Evolutionary conservation across 2,113 vertebrate species (phyloP), one percentile per base, ranked within the genome.

Genomic region (Lethenteron reissneri): DNA sequence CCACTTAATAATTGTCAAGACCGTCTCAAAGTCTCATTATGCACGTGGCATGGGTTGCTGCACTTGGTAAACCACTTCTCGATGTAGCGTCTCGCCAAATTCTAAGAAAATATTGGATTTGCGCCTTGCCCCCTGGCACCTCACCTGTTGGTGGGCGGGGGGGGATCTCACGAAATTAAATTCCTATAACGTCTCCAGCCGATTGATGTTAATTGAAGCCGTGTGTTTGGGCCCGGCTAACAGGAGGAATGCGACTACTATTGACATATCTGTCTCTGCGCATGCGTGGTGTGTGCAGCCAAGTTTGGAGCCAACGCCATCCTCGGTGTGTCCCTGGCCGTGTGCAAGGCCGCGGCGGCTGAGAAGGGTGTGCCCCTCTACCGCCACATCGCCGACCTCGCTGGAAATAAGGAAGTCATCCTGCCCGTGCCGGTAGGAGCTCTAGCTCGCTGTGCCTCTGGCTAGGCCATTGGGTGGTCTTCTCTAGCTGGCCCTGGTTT

Each of bases 281-380:
- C 15, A 68, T 68, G 5, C 2, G 41, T 72, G 72, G 9, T 10
- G 2, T 0, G 78, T 82, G 15, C 73, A 97, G 92, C 92, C 62
- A 97, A 97, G 76, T 97, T 95, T 75, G 94, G 92, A 78, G 92
- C 92, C 1, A 97, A 97, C 21, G 94, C 92, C 78, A 92, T 97
- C 80, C 78, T 97, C 81, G 94, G 94, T 0, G 89, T 97, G 6
- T 97, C 92, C 73, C 82, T 97, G 80, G 92, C 92, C 70, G 91
- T 97, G 73, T 97, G 94, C 86, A 95, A 97, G 79, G 94, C 94
- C 60, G 94, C 92, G 57, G 94, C 94, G 17, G 89, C 88, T 60
- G 90, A 97, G 83, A 97, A 97, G 78, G 91, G 89, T 0, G 85
- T 97, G 6, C 91, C 94, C 12, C 81, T 97, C 58, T 97, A 90